Evolutionary conservation across 2,797 vertebrate species (phyloP), one percentile per base, ranked within the genome.

Genomic region (Euphonia xanthogaster): DNA sequence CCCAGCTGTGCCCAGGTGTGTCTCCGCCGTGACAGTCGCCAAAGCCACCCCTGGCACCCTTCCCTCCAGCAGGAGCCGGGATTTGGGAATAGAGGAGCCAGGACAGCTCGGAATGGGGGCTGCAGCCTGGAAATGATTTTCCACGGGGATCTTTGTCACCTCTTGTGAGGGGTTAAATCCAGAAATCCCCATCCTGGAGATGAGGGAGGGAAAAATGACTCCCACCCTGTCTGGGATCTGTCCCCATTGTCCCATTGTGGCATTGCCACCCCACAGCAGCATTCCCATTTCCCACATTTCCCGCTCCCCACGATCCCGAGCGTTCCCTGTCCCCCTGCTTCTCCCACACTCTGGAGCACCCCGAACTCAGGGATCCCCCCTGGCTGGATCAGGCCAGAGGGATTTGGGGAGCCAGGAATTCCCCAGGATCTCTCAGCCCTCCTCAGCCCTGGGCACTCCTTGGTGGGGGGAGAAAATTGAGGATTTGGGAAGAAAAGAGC

Each of bases 101-200:
- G 67, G n/a, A 20, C 0, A 2, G 45, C 48, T 42, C 0, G 45
- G 13, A 4, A 6, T 1, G 21, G 48, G 35, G 14, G 11, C 10
- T 35, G 61, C 48, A 17, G 30, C 16, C 6, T 22, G 33, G 31
- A 22, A 23, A 25, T 15, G 21, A 22, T 67, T 6, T 50, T 60
- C 22, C 50, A 4, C 13, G 3, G 30, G 30, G 53, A 23, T 19
- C 24, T 73, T 63, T 23, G 35, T 13, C 28, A 1, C 15, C 5
- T 15, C 14, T 31, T 0, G 22, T 1, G 4, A 6, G 7, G 12
- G 31, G 3, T 81, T 58, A 18, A 68, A 72, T 7, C 37, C 42
- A 12, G 37, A 40, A 33, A 66, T 25, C 15, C 25, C 16, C 2
- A 2, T 25, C 45, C 27, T 39, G 67, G 57, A 28, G 28, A 1